Conservation (phyloP, 2,113 vertebrate genomes). For the Phrynosoma platyrhinos region DNA sequence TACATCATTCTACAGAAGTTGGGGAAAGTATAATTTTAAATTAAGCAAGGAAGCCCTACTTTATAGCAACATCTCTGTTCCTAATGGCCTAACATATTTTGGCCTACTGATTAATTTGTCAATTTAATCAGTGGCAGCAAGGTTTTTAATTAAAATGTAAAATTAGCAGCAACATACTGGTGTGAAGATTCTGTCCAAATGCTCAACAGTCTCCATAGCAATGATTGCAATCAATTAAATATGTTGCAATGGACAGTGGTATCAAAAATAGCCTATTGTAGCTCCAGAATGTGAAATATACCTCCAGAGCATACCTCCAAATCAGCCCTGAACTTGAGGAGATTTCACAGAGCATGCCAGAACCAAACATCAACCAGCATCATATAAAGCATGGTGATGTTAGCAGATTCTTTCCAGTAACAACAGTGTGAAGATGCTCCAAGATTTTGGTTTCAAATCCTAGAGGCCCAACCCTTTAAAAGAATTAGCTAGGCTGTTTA, state of each 20-base stretch:
- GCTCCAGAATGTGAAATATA: neutral
- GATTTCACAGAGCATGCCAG: neutral
- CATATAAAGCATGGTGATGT: neutral
- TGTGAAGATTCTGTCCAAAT: conserved; percentile 21
- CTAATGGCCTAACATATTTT: conserved; percentile 2
- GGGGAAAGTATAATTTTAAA: neutral
- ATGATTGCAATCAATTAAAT: conserved; percentile 13
- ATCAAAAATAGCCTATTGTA: neutral
- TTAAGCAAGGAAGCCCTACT: neutral
- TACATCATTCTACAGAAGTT: neutral
- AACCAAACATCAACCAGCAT: neutral
- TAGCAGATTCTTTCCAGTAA: neutral
- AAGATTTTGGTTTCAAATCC: too few relatives aligned
- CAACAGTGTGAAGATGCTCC: neutral
- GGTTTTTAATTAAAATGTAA: neutral
- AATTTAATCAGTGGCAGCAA: conserved; percentile 8
- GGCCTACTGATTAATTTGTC: neutral
- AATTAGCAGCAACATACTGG: conserved; percentile 28
- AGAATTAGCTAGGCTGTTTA: neutral
- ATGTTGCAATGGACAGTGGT: neutral
- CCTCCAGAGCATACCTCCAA: neutral
- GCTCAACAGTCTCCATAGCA: neutral
- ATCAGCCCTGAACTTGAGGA: neutral
- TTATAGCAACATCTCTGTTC: neutral
- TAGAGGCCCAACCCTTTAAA: too few relatives aligned